These are phyloP conservation scores for Emydocephalus ijimae DNA, from an alignment of 2,113 vertebrate species.

Conservation along the genomic window DNA sequence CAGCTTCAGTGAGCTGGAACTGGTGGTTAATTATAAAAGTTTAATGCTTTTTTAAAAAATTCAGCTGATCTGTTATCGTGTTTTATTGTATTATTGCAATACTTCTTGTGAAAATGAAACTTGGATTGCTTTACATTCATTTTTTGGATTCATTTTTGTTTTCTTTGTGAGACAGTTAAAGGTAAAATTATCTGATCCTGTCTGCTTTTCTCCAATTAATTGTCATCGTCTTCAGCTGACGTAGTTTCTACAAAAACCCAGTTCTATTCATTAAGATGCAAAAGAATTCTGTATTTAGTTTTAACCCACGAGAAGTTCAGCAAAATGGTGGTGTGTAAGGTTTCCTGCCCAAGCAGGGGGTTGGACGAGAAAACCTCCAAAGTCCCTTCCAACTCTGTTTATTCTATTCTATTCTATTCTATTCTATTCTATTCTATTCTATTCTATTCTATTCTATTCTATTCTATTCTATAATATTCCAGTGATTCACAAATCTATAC, in stretches of 20 bases:
- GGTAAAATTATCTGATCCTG: neutral
- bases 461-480: neutral
- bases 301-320: neutral
- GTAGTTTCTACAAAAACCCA: neutral
- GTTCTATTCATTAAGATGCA: neutral
- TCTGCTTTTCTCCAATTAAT: neutral
- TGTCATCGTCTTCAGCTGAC: neutral
- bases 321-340: no score
- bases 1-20: neutral
- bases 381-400: no score
- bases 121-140: neutral
- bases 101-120: neutral
- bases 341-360: no score
- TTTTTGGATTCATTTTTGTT: neutral
- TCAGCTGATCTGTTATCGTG: neutral
- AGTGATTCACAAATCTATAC: neutral
- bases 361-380: no score
- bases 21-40: neutral
- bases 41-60: neutral
- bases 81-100: neutral
- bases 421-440: no score
- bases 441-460: no score
- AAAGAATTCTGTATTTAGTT: neutral
- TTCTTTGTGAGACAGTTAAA: neutral
- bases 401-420: no score